Evolutionary conservation across 37 sponge, comb jelly and placozoan genomes (phyloP).

Genomic region (Chondrilla cf. caribensis): DNA sequence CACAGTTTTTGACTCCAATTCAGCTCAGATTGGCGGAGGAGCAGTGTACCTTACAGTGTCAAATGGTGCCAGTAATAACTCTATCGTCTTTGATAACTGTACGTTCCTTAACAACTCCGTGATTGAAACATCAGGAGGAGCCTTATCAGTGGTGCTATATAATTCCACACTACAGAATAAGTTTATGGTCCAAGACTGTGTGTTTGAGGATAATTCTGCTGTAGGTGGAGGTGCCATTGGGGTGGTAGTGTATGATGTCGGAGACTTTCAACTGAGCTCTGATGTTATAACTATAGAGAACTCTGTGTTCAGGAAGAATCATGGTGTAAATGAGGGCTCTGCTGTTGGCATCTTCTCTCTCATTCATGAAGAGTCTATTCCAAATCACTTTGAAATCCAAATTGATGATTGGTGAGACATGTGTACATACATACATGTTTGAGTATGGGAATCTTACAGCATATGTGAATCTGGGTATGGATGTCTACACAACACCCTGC

Average conservation of each 20-base stretch:
- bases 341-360: constrained; percentile 76
- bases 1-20: constrained; percentile 36
- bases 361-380: constrained; percentile 57
- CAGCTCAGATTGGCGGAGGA: constrained; percentile 63
- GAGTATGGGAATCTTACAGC: no score
- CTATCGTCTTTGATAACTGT: constrained; percentile 25
- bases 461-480: no score
- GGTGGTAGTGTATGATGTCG: constrained; percentile 61
- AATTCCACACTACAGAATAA: constrained; percentile 42
- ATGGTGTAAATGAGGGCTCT: constrained; percentile 62
- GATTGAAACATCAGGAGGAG: constrained; percentile 60
- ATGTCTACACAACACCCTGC: no score
- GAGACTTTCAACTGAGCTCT: neutral
- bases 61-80: constrained; percentile 7
- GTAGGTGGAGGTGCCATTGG: constrained; percentile 66
- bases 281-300: constrained; percentile 41
- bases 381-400: constrained; percentile 48
- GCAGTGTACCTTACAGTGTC: constrained; percentile 60
- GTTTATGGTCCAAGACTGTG: constrained; percentile 34
- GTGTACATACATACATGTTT: no score
- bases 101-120: constrained; percentile 44
- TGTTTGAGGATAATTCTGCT: constrained; percentile 41
- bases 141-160: constrained; percentile 51
- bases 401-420: constrained; percentile 60
- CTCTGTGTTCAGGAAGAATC: constrained; percentile 45